Percentiles rank a stretch among this genome's conserved stretches.
These are phyloP conservation scores for Campoplex capitator DNA, from an alignment of 2,888 invertebrate species.

Conservation along the genomic window DNA sequence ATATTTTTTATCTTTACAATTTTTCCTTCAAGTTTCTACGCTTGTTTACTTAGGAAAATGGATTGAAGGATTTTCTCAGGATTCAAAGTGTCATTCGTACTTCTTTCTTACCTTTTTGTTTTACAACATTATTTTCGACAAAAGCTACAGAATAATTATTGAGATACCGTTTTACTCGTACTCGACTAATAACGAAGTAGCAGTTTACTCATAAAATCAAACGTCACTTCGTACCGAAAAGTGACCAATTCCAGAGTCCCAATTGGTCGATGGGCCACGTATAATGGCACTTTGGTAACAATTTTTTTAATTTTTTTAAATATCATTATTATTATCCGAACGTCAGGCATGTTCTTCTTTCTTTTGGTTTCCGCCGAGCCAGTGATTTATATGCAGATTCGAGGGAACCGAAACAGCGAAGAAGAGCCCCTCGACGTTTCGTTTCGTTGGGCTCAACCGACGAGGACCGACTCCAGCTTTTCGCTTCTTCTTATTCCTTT, in stretches of 20 bases:
- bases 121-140: too few species aligned
- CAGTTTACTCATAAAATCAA: background rate
- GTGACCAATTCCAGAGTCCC: background rate
- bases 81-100: background rate
- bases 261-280: conserved; percentile 9
- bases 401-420: conserved; percentile 70
- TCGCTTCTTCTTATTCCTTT: conserved; percentile 50
- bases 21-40: background rate
- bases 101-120: background rate
- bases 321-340: conserved; percentile 9
- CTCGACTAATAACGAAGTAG: background rate
- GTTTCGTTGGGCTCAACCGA: conserved; percentile 46
- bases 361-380: conserved; percentile 74
- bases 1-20: background rate
- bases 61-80: background rate
- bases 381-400: conserved; percentile 83
- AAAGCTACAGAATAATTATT: background rate
- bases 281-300: conserved; percentile 23
- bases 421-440: conserved; percentile 28
- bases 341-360: conserved; percentile 34
- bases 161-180: background rate
- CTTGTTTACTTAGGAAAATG: background rate
- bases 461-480: conserved; percentile 44
- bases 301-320: background rate
- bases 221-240: background rate